A percentile compares a stretch with the other conserved stretches of the same genome.
phyloP scores from a whole-genome alignment of 1,140 invertebrate genomes.

The Yoshiicerus persimilis region DNA sequence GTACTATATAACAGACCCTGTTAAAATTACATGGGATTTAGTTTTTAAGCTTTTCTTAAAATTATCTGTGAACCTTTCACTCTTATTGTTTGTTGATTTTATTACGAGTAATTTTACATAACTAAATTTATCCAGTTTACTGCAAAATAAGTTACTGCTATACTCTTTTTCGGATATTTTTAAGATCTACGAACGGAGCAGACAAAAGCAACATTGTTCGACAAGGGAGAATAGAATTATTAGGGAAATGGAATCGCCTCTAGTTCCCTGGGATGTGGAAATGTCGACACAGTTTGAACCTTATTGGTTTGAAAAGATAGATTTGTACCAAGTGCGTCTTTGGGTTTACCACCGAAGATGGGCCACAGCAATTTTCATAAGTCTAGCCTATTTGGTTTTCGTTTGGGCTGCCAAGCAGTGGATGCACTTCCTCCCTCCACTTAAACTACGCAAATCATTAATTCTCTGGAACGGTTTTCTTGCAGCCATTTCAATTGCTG shows the following conservation, averaged over 20 bases:
- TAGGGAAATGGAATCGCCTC: background rate
- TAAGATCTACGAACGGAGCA: too few species aligned
- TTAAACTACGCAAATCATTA: constrained; percentile 79
- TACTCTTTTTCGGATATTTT: too few species aligned
- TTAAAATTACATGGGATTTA: too few species aligned
- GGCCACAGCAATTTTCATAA: constrained; percentile 54
- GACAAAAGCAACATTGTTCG: too few species aligned
- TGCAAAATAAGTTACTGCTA: too few species aligned
- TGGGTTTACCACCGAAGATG: background rate
- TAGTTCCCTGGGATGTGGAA: background rate
- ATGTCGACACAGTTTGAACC: background rate
- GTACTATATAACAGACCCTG: too few species aligned
- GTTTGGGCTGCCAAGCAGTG: constrained; percentile 90
- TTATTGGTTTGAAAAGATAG: background rate
- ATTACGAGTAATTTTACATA: too few species aligned
- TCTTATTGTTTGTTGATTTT: too few species aligned
- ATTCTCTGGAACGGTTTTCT: constrained; percentile 89
- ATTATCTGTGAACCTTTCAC: too few species aligned
- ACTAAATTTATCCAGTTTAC: too few species aligned
- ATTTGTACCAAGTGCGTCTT: background rate
- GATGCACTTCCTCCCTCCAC: constrained; percentile 86
- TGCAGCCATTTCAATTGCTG: constrained; percentile 91
- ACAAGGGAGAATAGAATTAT: too few species aligned
- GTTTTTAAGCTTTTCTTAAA: too few species aligned
- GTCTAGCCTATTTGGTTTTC: constrained; percentile 85